A percentile compares a stretch with the other conserved stretches of the same genome.
Evolutionary conservation across 2,113 vertebrate species (phyloP).

Genomic region (Triplophysa rosa): DNA sequence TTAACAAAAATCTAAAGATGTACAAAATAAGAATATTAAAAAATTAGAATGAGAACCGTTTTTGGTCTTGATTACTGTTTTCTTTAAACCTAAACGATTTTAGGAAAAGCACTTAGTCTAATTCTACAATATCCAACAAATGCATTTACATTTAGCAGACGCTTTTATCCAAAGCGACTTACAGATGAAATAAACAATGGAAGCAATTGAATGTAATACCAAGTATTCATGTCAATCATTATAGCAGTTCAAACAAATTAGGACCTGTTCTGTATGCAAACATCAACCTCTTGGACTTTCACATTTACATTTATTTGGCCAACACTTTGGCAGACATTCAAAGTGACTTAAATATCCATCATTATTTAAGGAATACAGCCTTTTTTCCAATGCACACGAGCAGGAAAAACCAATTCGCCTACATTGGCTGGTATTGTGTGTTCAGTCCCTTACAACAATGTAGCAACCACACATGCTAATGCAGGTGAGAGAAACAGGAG

Average conservation of each 20-base stretch:
- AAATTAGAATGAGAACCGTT: no score
- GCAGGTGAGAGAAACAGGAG: conserved; percentile 34
- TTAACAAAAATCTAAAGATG: no score
- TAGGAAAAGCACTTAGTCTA: not conserved
- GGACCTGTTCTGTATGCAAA: not conserved
- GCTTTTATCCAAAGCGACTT: no score
- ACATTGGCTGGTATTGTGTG: not conserved
- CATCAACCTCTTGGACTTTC: not conserved
- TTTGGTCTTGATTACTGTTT: no score
- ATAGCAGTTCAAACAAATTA: conserved; percentile 3
- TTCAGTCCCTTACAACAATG: not conserved
- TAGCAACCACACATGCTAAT: not conserved
- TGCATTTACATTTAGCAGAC: no score
- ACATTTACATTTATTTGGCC: not conserved
- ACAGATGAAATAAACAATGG: no score
- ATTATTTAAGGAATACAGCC: not conserved
- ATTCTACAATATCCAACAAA: not conserved
- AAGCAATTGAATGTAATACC: no score
- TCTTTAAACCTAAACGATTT: not conserved
- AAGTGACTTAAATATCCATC: not conserved
- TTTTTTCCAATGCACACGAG: not conserved
- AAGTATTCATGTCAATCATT: not conserved
- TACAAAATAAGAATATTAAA: no score
- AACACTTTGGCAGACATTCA: no score
- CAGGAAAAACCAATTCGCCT: not conserved